Evolutionary conservation across 2,888 invertebrate species (phyloP), one percentile per base, ranked within the genome.

Genomic region (Parnassius orleans): DNA sequence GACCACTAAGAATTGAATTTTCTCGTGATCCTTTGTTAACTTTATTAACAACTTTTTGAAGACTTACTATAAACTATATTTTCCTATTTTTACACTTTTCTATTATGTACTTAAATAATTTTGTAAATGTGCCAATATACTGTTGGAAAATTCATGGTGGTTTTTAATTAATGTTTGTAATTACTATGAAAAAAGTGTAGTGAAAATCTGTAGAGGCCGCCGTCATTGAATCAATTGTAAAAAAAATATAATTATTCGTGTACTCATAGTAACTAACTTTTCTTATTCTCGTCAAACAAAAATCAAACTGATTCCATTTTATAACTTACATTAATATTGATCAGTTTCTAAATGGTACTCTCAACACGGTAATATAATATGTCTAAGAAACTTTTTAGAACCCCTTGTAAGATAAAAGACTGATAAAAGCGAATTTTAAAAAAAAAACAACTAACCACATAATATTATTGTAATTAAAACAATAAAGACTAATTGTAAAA

Each of bases 351-450:
- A 47, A 12, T 48, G 41, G 43, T 57, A 15, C 12, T 53, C 53
- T 51, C 56, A 53, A 57, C 53, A 46, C 33, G 50, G 41, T 60
- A 43, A 64, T 55, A 57, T 65, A 33, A 57, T 66, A 60, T 65
- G 61, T 69, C 65, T 48, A 67, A 63, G 61, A 68, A 54, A 66
- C 66, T 68, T 62, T 57, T 65, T 70, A 69, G 66, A 71, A 72
- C 68, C 71, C 74, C 69, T 74, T 69, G 50, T 56, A 66, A 74
- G 70, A 71, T 73, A 78, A 83, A 88, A 89, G 88, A 89, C 88
- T 89, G 88, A 89, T 83, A 80, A 84, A 87, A 87, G 86, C 88
- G 88, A 89, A 87, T 89, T 89, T 87, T 77, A 65, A 75, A 77
- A 75, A 72, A 68, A 64, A 65, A 48, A 48, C 71, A 66, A 75